Evolutionary conservation across 2,888 invertebrate species (phyloP).

Genomic region (Lasiommata megera): DNA sequence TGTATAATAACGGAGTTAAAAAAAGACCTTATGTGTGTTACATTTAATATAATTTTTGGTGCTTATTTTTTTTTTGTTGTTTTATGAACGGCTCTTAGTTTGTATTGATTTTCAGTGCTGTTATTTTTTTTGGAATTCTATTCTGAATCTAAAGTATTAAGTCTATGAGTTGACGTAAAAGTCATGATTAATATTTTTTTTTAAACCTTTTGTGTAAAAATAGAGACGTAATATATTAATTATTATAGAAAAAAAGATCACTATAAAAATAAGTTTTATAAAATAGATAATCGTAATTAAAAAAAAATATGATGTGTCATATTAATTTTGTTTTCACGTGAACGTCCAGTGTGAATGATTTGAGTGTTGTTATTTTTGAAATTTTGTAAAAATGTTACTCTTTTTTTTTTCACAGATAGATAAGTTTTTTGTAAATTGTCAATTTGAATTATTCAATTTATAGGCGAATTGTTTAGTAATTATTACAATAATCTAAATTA

Average conservation of each 20-base stretch:
- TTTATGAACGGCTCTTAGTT: neutral
- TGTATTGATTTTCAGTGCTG: constrained; percentile 3
- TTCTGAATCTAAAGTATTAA: neutral
- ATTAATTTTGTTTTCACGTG: constrained; percentile 11
- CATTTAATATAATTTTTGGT: constrained; percentile 22
- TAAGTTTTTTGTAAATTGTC: constrained; percentile 12
- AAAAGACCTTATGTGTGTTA: neutral
- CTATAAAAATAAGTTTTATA: constrained; percentile 1
- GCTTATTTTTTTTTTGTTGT: constrained; percentile 23
- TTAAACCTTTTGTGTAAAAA: neutral
- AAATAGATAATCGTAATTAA: neutral
- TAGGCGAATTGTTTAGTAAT: constrained; percentile 16
- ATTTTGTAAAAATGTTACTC: constrained; percentile 1
- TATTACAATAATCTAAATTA: neutral
- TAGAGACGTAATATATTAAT: constrained; percentile 10
- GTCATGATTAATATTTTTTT: neutral
- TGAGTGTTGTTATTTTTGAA: neutral
- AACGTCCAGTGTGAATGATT: constrained; percentile 15
- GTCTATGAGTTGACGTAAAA: constrained; percentile 1
- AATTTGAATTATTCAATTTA: constrained; percentile 19
- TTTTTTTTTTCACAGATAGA: neutral
- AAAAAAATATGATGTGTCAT: constrained; percentile 10
- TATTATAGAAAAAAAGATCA: neutral
- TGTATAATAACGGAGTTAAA: neutral
- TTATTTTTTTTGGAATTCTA: constrained; percentile 13